These are phyloP conservation scores for Cebidichthys violaceus DNA, from an alignment of 2,113 vertebrate genomes.

Conservation along the genomic window DNA sequence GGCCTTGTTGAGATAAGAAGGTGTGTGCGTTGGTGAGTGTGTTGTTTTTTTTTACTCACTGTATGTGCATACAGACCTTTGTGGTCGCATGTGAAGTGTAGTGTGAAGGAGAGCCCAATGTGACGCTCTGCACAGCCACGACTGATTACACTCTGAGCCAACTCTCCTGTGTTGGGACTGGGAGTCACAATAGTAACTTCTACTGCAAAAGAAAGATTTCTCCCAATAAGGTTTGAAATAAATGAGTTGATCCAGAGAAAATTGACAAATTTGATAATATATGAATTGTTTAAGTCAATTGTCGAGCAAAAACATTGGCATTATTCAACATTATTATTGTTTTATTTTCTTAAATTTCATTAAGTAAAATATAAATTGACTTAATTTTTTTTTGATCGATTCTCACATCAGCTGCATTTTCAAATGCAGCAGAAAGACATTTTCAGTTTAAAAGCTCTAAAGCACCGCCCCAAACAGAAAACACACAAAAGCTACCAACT, in stretches of 20 bases:
- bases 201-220: not conserved
- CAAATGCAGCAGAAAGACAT: not conserved
- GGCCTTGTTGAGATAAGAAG: slow-evolving; percentile 18
- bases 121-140: slow-evolving; percentile 30
- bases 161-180: slow-evolving; percentile 18
- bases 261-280: not conserved
- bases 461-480: not conserved
- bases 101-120: slow-evolving; percentile 47
- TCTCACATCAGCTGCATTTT: not conserved
- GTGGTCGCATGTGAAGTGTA: slow-evolving; percentile 23
- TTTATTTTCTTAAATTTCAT: not conserved
- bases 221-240: not conserved
- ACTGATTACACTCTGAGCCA: slow-evolving; percentile 30
- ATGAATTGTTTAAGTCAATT: not conserved
- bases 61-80: slow-evolving; percentile 9
- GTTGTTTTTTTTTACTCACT: not conserved
- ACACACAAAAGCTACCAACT: not conserved
- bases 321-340: not conserved
- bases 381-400: not conserved
- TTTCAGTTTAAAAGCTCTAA: not conserved
- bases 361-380: not conserved
- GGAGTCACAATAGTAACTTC: not conserved
- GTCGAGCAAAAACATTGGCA: slow-evolving; percentile 7
- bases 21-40: not conserved
- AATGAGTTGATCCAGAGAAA: not conserved